A percentile compares a stretch with the other conserved stretches of the same genome.
phyloP scores from a whole-genome alignment of 2,797 vertebrate species.

The Hippoglossus hippoglossus region DNA sequence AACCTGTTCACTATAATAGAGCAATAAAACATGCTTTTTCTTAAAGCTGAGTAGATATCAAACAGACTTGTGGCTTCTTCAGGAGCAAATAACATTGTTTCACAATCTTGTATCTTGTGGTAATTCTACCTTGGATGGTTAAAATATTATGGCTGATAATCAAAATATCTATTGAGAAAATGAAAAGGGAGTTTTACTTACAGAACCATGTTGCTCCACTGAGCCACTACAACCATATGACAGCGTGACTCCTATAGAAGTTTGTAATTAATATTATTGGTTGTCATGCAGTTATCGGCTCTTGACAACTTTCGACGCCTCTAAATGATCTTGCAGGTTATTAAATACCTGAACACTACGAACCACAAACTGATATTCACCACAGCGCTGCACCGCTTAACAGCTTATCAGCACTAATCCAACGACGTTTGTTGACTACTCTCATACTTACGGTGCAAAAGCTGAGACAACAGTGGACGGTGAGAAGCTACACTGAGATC shows the following conservation, averaged over 20 bases:
- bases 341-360: slow-evolving; percentile 55
- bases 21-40: too few relatives aligned
- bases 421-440: neutral
- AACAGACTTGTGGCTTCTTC: neutral
- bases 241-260: slow-evolving; percentile 62
- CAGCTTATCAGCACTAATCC: slow-evolving; percentile 1
- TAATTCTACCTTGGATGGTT: too few relatives aligned
- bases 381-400: slow-evolving; percentile 18
- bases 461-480: neutral
- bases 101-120: too few relatives aligned
- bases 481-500: slow-evolving; percentile 1
- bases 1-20: slow-evolving; percentile 14
- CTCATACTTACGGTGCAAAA: neutral
- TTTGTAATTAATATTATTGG: slow-evolving; percentile 70
- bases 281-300: slow-evolving; percentile 47
- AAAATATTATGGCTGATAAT: too few relatives aligned
- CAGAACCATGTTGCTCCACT: too few relatives aligned
- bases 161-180: too few relatives aligned
- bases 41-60: too few relatives aligned
- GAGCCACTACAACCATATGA: slow-evolving; percentile 54
- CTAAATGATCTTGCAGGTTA: slow-evolving; percentile 51
- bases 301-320: slow-evolving; percentile 52
- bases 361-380: slow-evolving; percentile 54
- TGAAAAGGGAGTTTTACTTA: neutral
- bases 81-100: too few relatives aligned